Evolutionary conservation across 2,113 vertebrate genomes (phyloP), one percentile per base, ranked within the genome.

Genomic region (Poeciliopsis occidentalis): DNA sequence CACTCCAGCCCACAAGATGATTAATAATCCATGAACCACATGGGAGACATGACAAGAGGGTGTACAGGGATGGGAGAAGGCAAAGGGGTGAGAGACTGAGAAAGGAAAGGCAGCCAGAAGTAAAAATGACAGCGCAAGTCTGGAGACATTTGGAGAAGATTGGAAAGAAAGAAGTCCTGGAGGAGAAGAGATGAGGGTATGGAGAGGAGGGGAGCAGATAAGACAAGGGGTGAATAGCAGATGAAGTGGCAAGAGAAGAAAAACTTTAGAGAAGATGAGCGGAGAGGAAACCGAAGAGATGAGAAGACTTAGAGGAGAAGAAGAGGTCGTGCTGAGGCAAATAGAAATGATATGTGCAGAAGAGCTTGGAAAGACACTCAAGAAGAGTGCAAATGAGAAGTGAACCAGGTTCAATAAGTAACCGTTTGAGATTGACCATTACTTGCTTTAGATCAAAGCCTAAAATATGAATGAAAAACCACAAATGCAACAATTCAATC

Each of bases 21-120:
- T 85, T 80, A 88, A 87, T 88, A 85, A 87, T 82, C 79, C 67
- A 82, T 80, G 83, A 82, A 73, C 4, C 0, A 69, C 87, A 84
- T 12, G 69, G 73, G 87, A 81, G 88, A 86, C 88, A 78, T 92
- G 86, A 78, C 60, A 72, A 71, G 37, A 75, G 66, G 41, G 87
- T 69, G 85, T 82, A 70, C 64, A 51, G 37, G 67, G 34, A 32
- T 65, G 41, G 24, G 10, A 17, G 26, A 27, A 71, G 17, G 51
- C 13, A 7, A 37, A 32, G 31, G 60, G 66, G 30, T n/a, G 29
- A 54, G 29, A 22, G 75, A 77, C 1, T 31, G 60, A 57, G 54
- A 3, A 26, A 27, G 37, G 5, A 67, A 44, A 62, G 26, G 12
- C 76, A 51, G 57, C 8, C 29, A 73, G 60, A 71, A 51, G 65